Evolutionary conservation across 2,797 vertebrate genomes (phyloP).

Genomic region (Agapornis canus): DNA sequence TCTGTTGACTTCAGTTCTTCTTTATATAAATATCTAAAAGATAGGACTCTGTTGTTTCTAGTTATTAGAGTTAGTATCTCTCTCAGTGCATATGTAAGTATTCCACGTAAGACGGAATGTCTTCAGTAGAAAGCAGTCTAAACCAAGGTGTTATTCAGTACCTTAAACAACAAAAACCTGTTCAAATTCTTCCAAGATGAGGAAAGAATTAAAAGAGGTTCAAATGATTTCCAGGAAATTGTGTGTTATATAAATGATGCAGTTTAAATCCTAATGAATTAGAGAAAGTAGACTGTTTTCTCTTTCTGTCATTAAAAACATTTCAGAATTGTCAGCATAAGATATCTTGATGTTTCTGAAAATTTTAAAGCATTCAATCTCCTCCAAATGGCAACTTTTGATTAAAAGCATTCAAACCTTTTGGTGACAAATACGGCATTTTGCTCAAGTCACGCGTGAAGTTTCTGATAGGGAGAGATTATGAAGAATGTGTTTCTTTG

Average conservation of each 20-base stretch:
- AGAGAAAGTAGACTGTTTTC: not conserved
- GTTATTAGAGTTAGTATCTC: not conserved
- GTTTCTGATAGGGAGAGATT: not conserved
- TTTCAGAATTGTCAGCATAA: not conserved
- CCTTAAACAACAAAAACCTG: not conserved
- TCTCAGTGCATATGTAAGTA: not conserved
- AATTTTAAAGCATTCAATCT: not conserved
- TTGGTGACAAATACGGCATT: not conserved
- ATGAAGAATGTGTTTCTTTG: not conserved
- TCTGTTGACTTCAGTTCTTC: not conserved
- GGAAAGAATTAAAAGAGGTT: not conserved
- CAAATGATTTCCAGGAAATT: not conserved
- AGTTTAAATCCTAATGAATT: not conserved
- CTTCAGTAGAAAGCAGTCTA: not conserved
- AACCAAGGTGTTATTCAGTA: not conserved
- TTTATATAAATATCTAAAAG: not conserved
- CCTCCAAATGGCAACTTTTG: not conserved
- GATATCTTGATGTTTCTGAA: not conserved
- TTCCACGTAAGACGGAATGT: not conserved
- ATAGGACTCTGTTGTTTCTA: not conserved
- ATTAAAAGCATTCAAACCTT: not conserved
- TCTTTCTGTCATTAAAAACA: not conserved
- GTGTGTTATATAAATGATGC: not conserved
- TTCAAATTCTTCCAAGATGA: not conserved
- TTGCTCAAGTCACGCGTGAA: not conserved